Conservation (phyloP, 2,888 invertebrate genomes). For the Pheosia gnoma region DNA sequence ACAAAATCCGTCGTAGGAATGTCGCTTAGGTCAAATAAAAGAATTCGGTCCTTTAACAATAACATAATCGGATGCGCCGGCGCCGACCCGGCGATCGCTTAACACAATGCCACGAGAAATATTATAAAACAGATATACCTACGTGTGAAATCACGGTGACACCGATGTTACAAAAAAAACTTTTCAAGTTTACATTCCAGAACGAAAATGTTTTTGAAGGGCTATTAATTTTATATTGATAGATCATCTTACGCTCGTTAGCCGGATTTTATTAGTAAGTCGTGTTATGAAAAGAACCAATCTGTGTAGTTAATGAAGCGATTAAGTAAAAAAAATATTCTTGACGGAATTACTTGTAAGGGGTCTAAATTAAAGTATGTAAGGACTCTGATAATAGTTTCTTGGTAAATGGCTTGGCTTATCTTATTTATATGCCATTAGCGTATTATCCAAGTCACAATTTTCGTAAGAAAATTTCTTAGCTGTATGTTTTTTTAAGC, state of each 20-base stretch:
- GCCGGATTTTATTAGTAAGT: conserved; percentile 39
- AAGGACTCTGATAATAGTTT: not conserved
- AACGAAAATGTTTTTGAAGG: conserved; percentile 36
- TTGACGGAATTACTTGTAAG: conserved; percentile 2
- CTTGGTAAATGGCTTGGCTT: not conserved
- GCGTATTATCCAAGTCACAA: not conserved
- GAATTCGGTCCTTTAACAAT: conserved; percentile 75
- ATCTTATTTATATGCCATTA: not conserved
- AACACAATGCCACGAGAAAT: conserved; percentile 58
- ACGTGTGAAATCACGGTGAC: conserved; percentile 77
- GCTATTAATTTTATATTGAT: conserved; percentile 47
- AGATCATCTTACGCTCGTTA: conserved; percentile 42
- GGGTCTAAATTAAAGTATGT: not conserved
- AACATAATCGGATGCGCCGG: conserved; percentile 78
- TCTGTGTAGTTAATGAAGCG: conserved; percentile 36
- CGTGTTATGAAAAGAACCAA: conserved; percentile 29
- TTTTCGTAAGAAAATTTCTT: too few species aligned
- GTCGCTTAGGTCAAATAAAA: conserved; percentile 78
- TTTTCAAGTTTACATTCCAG: conserved; percentile 34
- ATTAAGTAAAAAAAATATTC: conserved; percentile 18
- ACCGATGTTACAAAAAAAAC: conserved; percentile 52
- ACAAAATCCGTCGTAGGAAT: conserved; percentile 60
- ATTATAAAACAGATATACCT: conserved; percentile 65
- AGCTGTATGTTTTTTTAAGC: too few species aligned
- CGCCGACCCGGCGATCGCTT: conserved; percentile 72